Base-by-base conservation (phyloP, 2,888 invertebrate genomes). In the Sclerodermus sp. region DNA sequence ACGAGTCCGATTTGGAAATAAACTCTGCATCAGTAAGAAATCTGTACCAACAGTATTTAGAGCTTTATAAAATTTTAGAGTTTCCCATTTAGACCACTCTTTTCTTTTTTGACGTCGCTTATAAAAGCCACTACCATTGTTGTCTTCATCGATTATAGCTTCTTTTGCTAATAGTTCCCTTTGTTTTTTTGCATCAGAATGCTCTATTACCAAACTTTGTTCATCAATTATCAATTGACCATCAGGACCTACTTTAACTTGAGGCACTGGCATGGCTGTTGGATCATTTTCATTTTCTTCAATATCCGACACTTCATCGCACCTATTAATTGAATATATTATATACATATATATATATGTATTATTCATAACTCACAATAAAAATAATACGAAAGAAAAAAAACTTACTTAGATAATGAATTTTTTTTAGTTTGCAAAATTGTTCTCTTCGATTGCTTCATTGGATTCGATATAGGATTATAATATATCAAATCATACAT, bases 401-500 rank as follows among this genome's bases (percentile, higher is more conserved):
- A 23, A 53, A 68, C 76, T 72, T 55, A 76, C 77, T 60, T 62
- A n/a, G 54, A 55, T 18, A 58, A 42, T 32, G 62, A 55, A 40
- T 57, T 6, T 52, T 50, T 62, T 53, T 55, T 62, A n/a, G 23
- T 23, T 23, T 23, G 23, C 4, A 8, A 8, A 3, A 23, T 5
- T 37, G 44, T 14, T 18, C 61, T 57, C 18, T 65, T 66, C 17
- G 59, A 42, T 38, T 57, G 62, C 18, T 68, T 82, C 82, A 92
- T 89, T 2, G 90, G 90, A 79, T 90, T 90, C 10, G 84, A 82
- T 1, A 81, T 76, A 3, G 95, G 95, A 80, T 96, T 96, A 79
- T 92, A 95, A 79, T 89, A 93, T 68, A 96, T 93, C 45, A 95
- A 84, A 79, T 96, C 95, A 62, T 90, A 89, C 93, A 96, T 95